Evolutionary conservation across 2,888 invertebrate species (phyloP), one percentile per base, ranked within the genome.

Genomic region (Mantis religiosa): DNA sequence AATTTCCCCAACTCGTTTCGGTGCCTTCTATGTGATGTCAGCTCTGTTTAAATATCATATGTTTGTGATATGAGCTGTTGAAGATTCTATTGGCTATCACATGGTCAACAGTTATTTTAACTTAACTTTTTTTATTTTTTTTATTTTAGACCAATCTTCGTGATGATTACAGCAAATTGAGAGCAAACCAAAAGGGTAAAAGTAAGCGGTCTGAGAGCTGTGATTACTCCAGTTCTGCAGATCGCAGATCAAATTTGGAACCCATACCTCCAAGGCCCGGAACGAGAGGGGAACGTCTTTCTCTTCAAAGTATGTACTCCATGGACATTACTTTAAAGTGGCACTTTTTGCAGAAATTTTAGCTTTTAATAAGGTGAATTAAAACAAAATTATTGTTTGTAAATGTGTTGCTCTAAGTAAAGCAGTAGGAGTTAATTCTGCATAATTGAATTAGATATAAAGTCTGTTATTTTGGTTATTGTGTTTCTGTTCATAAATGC

Each of bases 211-310:
- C 91, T 89, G 92, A 90, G 90, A 92, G 91, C 81, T 92, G 92
- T 28, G 92, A 92, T 90, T 92, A 92, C 89, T 91, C 91, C 15
- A 91, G 91, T 81, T 91, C 91, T 25, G 88, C 89, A 82, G 91
- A 91, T 89, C 91, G 91, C 88, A 91, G 91, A 90, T 91, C 91
- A 28, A 91, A 91, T 83, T 91, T 90, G 82, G 91, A 89, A 86
- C 88, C 90, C 27, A 84, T 84, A 47, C 87, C 88, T 34, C 83
- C 88, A 84, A 82, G 85, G 81, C 71, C 88, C 85, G 81, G 30
- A 47, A 82, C 87, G 30, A 85, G 89, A 86, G 86, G 86, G 27
- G 89, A 89, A 47, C 85, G 87, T 12, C 54, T 89, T 54, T 89
- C 89, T 30, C 83, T 89, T 47, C 87, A 89, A 54, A 87, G 89